phyloP scores from a whole-genome alignment of 2,113 vertebrate genomes.

The Porphyrio hochstetteri region DNA sequence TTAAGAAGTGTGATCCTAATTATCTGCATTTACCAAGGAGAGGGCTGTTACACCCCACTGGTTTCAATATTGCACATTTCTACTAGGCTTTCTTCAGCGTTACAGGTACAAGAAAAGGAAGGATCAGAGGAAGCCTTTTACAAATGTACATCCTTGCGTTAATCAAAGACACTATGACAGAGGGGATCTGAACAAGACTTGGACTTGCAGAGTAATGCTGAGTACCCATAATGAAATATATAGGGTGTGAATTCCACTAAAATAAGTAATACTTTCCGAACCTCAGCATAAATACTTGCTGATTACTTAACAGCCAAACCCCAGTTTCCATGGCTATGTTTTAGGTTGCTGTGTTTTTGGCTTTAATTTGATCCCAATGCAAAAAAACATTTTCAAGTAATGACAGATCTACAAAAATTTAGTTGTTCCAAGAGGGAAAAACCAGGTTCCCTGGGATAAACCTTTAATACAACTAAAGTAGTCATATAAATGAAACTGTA shows the following conservation, averaged over 20 bases:
- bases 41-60: background rate
- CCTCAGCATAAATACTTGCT: background rate
- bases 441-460: background rate
- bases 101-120: background rate
- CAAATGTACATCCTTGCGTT: background rate
- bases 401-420: background rate
- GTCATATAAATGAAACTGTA: slow-evolving; percentile 24
- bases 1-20: background rate
- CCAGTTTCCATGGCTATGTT: background rate
- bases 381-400: background rate
- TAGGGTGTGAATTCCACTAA: background rate
- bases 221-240: background rate
- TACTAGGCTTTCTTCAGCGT: background rate
- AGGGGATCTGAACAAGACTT: background rate
- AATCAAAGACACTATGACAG: background rate
- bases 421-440: background rate
- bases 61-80: background rate
- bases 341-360: background rate
- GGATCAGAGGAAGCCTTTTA: background rate
- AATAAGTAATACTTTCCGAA: background rate
- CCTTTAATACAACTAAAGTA: background rate
- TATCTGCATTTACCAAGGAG: background rate
- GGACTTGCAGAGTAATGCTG: background rate
- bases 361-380: background rate
- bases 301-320: background rate